Conservation (phyloP, 2,888 invertebrate species). For the Drosophila greeni region DNA sequence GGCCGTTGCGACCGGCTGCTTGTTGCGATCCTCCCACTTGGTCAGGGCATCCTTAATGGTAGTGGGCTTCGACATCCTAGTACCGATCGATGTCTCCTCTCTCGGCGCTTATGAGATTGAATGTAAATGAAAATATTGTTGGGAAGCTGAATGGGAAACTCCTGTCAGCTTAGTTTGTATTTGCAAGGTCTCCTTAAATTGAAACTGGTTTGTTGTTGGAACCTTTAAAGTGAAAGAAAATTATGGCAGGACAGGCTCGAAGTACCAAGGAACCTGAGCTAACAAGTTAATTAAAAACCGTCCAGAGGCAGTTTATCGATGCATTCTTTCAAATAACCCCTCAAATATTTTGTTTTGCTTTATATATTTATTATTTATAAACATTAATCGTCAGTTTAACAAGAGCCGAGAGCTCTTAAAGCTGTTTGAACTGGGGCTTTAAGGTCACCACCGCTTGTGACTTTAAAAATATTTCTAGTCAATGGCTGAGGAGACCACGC, state of each 20-base stretch:
- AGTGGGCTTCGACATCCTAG: conserved; percentile 83
- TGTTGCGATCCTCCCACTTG: conserved; percentile 89
- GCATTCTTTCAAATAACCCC: too few relatives aligned
- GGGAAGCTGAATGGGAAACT: not conserved
- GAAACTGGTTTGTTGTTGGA: not conserved
- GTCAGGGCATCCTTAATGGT: conserved; percentile 92
- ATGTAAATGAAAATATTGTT: not conserved
- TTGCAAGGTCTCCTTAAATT: not conserved
- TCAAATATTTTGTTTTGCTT: not conserved
- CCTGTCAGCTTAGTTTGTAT: not conserved
- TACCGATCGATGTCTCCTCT: not conserved
- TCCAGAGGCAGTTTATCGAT: not conserved
- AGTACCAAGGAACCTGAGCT: not conserved
- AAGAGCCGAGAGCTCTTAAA: not conserved
- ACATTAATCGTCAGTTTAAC: not conserved
- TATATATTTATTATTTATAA: not conserved
- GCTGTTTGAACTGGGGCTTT: not conserved
- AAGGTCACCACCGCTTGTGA: not conserved
- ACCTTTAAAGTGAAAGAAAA: too few relatives aligned
- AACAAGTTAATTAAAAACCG: not conserved
- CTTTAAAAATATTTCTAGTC: not conserved
- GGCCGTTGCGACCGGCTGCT: conserved; percentile 83
- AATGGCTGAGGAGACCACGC: not conserved
- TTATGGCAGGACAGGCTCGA: not conserved
- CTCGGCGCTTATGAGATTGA: not conserved